These are phyloP conservation scores for Caenorhabditis macrosperma DNA, from an alignment of 2,888 invertebrate genomes.

Conservation along the genomic window DNA sequence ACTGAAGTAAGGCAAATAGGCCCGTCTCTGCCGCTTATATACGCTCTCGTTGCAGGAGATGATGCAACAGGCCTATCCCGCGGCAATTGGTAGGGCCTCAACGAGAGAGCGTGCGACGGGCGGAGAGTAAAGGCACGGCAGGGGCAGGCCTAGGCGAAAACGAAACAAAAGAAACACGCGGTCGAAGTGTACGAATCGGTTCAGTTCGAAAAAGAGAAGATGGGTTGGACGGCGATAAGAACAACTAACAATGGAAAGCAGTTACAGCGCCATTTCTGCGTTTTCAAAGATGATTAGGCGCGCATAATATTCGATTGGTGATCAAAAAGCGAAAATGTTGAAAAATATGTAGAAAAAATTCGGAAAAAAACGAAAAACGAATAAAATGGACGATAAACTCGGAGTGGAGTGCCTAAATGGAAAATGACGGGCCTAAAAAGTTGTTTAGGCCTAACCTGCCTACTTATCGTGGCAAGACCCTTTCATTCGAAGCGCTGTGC, in stretches of 20 bases:
- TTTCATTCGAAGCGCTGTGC: background rate
- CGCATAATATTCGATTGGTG: background rate
- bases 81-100: conserved; percentile 51
- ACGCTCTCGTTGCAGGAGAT: conserved; percentile 50
- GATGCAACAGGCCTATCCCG: conserved; percentile 52
- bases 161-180: conserved; percentile 28
- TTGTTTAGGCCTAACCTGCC: background rate
- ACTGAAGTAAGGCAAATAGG: conserved; percentile 35
- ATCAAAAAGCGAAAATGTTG: too few relatives aligned
- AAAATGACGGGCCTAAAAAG: background rate
- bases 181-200: conserved; percentile 27
- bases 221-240: conserved; percentile 6
- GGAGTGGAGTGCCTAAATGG: too few relatives aligned
- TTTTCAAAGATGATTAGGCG: background rate
- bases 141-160: conserved; percentile 39
- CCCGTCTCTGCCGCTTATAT: conserved; percentile 39
- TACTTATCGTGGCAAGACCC: conserved; percentile 10
- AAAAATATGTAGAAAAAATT: background rate
- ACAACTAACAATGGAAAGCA: background rate
- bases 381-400: background rate
- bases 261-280: too few relatives aligned
- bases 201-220: conserved; percentile 4
- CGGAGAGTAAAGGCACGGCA: conserved; percentile 44
- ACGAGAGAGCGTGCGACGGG: conserved; percentile 30
- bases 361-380: background rate